A percentile compares a stretch with the other conserved stretches of the same genome.
Evolutionary conservation across 2,888 invertebrate genomes (phyloP).

Genomic region (Caenorhabditis sinica): DNA sequence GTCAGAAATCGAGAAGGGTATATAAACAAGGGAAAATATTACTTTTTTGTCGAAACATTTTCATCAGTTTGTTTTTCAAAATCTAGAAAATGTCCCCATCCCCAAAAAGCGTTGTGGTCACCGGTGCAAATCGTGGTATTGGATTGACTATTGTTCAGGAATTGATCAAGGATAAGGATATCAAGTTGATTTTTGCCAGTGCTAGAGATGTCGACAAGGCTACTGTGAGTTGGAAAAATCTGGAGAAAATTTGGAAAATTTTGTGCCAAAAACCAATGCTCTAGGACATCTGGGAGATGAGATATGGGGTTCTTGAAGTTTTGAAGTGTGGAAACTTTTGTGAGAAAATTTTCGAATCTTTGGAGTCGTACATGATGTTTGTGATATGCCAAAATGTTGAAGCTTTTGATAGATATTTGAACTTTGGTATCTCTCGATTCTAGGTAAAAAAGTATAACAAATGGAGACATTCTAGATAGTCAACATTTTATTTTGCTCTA

Average conservation of each 20-base stretch:
- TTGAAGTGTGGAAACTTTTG: background rate
- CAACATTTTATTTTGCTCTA: too few species aligned
- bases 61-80: background rate
- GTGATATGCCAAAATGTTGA: too few species aligned
- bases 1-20: background rate
- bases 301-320: background rate
- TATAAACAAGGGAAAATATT: background rate
- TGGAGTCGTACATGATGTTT: too few species aligned
- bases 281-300: background rate
- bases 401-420: too few species aligned
- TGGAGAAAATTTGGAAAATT: background rate
- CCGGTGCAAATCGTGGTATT: constrained; percentile 93
- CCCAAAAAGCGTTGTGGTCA: constrained; percentile 88
- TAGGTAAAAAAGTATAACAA: too few species aligned
- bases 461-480: too few species aligned
- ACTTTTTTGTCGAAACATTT: too few species aligned
- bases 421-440: too few species aligned
- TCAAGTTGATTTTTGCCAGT: constrained; percentile 90
- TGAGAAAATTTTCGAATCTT: too few species aligned
- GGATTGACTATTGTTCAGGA: constrained; percentile 92
- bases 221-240: background rate
- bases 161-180: constrained; percentile 85
- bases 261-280: background rate
- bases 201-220: constrained; percentile 88
- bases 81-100: constrained; percentile 9